Evolutionary conservation across 2,888 invertebrate genomes (phyloP), one percentile per base, ranked within the genome.

Genomic region (Scotopteryx bipunctaria): DNA sequence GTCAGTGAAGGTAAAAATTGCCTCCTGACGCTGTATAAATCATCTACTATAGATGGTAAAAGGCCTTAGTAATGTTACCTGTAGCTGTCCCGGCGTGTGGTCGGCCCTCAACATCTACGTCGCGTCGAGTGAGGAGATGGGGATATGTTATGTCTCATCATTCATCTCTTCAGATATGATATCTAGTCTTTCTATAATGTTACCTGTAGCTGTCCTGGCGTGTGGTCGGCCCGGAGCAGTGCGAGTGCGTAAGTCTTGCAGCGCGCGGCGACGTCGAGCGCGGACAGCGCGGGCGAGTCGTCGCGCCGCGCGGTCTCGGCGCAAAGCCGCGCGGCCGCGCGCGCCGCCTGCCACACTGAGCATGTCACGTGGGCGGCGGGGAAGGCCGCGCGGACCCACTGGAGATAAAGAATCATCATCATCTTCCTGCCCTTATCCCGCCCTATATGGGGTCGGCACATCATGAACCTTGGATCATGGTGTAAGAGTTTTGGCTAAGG

Each of bases 221-320:
- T 78, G 57, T 85, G 86, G 21, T 87, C 88, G 0, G 78, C 83
- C 1, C 82, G 46, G 44, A 89, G 65, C 61, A 81, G 46, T 6
- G 88, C 86, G 2, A 90, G 78, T 31, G 90, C 85, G 66, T 89
- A 89, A 0, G 82, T 78, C 79, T 89, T 89, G 69, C 78, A 76
- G 2, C 84, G 50, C 8, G 81, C 67, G 5, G 87, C 82, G 1
- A 81, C 67, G 55, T 86, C 87, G 6, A 68, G 64, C 0, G 56
- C 47, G 5, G 67, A 46, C 0, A 73, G 55, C 14, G 68, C 48
- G 2, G 47, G 19, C 2, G 55, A 54, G 52, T 63, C 64, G 38
- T 40, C 69, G 2, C 66, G 56, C 0, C 66, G 57, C 4, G 65
- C 64, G 0, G 61, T 35, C 4, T 70, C 77, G 0, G 48, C 49